A percentile compares a stretch with the other conserved stretches of the same genome.
Evolutionary conservation across 2,888 invertebrate species (phyloP).

Genomic region (Zootermopsis nevadensis): DNA sequence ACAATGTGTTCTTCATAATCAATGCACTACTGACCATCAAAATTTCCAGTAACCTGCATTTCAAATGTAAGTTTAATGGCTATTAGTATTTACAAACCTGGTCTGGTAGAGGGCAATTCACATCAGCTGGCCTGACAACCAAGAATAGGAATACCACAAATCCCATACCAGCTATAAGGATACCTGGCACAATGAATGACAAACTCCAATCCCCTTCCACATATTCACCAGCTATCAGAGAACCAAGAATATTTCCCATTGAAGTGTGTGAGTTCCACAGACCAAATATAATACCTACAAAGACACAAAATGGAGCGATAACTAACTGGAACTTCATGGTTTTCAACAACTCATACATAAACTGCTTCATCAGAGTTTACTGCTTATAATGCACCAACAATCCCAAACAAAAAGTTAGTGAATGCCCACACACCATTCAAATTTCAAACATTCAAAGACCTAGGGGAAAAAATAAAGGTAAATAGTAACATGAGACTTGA

Average conservation of each 20-base stretch:
- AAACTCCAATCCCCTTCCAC: constrained; percentile 90
- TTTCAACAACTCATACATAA: no score
- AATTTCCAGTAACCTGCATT: no score
- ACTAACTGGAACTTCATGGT: no score
- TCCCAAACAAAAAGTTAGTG: no score
- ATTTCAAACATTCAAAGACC: no score
- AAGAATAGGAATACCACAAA: constrained; percentile 85
- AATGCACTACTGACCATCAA: no score
- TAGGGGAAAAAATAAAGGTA: no score
- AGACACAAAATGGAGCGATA: not conserved
- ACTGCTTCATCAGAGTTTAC: no score
- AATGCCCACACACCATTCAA: no score
- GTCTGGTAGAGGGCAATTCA: constrained; percentile 70
- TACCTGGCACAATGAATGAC: constrained; percentile 91
- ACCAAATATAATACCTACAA: constrained; percentile 84
- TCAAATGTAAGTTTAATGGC: not conserved
- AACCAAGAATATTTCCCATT: constrained; percentile 93
- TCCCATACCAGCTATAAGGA: constrained; percentile 79
- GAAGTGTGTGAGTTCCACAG: constrained; percentile 98
- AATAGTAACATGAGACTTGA: no score
- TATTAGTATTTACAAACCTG: constrained; percentile 52
- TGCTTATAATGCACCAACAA: no score
- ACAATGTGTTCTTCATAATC: no score
- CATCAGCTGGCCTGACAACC: constrained; percentile 83
- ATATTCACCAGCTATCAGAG: constrained; percentile 87